Base-by-base conservation (phyloP, 2,888 invertebrate species). In the Habroteleia sp. region DNA sequence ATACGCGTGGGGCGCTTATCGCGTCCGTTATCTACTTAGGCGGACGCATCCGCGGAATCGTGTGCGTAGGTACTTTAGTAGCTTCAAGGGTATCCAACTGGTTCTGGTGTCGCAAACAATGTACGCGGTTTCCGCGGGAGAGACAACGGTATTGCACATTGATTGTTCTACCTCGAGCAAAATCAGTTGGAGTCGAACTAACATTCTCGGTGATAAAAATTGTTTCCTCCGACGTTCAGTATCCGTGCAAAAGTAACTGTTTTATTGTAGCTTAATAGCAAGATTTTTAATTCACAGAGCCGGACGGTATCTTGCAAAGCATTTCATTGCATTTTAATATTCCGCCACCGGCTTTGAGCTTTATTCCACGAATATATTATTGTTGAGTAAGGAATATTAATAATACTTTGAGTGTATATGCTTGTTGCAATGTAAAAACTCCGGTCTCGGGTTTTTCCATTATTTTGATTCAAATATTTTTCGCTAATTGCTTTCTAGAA, bases 11-110 rank as follows among this genome's bases (percentile, higher is more conserved):
- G 16, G 33, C 48, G 62, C 60, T 54, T 74, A 69, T 74, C 74
- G 35, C 56, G 16, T 35, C 60, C 35, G 63, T 74, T 74, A 74
- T 74, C 69, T 65, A 42, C 31, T 58, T 27, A 39, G 31, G 48
- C 17, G 46, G 41, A 63, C 58, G 58, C 62, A 48, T 41, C 69
- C 48, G 74, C 69, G 76, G 74, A 78, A 78, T 75, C 80, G 79
- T 81, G 78, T 77, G 74, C 80, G 76, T 79, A 80, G 72, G 63
- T 75, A 74, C 58, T 80, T 74, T 74, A 52, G 48, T 44, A 13
- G 17, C 23, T 50, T 62, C 44, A 35, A 52, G 13, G 11, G 54
- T 42, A 50, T 31, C 50, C 58, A 78, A 81, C 80, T 78, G 72
- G 62, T 79, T 50, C 44, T 42, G 20, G 35, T 31, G 71, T 68